Percentiles rank a stretch among this genome's conserved stretches.
phyloP scores from a whole-genome alignment of 1,140 invertebrate species.

The Tetraneura akinire region DNA sequence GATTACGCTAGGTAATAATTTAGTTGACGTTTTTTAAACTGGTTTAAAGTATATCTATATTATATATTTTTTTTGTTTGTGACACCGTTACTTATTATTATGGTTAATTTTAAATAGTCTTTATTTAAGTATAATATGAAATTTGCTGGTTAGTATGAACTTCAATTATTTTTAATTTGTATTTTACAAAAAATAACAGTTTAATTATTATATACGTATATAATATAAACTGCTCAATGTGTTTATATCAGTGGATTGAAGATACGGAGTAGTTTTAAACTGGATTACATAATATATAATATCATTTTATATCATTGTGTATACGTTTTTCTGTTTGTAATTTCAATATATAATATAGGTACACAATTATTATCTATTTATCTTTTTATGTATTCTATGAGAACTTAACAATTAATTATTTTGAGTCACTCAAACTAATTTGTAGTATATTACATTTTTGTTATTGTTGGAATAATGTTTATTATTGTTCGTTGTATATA shows the following conservation, averaged over 20 bases:
- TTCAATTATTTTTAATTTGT: not conserved
- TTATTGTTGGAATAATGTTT: not conserved
- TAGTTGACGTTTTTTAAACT: not conserved
- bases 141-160: not conserved
- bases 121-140: not conserved
- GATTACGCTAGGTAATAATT: too few species aligned
- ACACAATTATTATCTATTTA: too few species aligned
- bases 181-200: conserved; percentile 12
- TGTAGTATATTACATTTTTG: not conserved
- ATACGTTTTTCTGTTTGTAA: not conserved
- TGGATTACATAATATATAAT: too few species aligned
- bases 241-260: not conserved
- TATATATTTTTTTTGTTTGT: not conserved
- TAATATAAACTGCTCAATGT: not conserved
- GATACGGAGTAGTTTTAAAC: not conserved
- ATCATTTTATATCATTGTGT: not conserved
- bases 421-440: conserved; percentile 22
- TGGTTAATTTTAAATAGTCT: conserved; percentile 13
- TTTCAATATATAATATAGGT: conserved; percentile 3
- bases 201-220: not conserved
- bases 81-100: not conserved
- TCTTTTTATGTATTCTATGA: too few species aligned
- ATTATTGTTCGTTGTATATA: not conserved
- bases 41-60: too few species aligned
- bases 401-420: not conserved